A percentile compares a stretch with the other conserved stretches of the same genome.
These are phyloP conservation scores for Neoarius graeffei DNA, from an alignment of 2,113 vertebrate genomes.

Conservation along the genomic window DNA sequence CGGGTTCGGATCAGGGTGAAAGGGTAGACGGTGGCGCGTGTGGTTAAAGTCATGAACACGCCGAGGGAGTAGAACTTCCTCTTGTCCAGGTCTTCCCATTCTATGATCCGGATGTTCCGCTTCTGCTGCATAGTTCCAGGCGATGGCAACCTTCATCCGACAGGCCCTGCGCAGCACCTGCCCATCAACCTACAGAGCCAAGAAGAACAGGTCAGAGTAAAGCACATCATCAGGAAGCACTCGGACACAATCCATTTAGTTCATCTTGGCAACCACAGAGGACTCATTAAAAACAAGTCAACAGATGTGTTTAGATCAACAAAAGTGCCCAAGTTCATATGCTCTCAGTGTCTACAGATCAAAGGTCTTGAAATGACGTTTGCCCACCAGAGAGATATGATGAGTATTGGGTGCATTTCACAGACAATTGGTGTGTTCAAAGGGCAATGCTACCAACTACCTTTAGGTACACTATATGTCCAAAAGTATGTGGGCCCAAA, in stretches of 20 bases:
- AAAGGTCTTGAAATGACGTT: constrained; percentile 19
- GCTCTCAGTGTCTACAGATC: background rate
- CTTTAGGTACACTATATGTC: background rate
- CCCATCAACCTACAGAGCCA: constrained; percentile 26
- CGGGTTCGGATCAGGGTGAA: constrained; percentile 91
- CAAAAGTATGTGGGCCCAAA: background rate
- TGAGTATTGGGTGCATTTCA: background rate
- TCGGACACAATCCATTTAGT: background rate
- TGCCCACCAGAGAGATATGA: background rate
- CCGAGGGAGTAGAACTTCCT: constrained; percentile 94
- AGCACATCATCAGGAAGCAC: background rate
- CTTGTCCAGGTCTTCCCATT: constrained; percentile 98
- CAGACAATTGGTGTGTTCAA: background rate
- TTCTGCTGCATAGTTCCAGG: constrained; percentile 72
- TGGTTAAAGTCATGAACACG: constrained; percentile 93
- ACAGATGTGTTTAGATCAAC: background rate
- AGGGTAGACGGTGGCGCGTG: constrained; percentile 89
- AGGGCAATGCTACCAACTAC: background rate
- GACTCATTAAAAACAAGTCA: background rate
- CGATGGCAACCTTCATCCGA: constrained; percentile 33
- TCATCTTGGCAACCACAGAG: background rate
- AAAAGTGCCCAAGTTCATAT: background rate
- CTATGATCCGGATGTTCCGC: constrained; percentile 92
- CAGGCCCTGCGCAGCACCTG: constrained; percentile 26
- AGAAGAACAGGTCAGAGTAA: background rate